Percentiles rank a stretch among this genome's conserved stretches.
phyloP scores from a whole-genome alignment of 2,888 invertebrate species.

The Odontocerum albicorne region DNA sequence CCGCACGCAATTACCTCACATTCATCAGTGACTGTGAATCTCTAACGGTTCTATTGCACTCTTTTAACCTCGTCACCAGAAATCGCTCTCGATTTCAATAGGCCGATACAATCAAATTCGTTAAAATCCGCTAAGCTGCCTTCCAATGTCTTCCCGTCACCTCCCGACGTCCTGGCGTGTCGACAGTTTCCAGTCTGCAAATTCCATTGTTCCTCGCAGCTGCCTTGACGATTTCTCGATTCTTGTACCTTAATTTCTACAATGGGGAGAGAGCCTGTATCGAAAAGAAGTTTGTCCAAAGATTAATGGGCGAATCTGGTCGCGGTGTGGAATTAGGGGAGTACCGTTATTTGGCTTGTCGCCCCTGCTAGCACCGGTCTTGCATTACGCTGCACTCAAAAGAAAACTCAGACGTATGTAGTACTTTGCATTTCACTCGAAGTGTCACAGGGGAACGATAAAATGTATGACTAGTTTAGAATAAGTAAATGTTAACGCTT shows the following conservation, averaged over 20 bases:
- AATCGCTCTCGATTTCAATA: conserved; percentile 14
- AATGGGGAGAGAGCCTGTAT: conserved; percentile 20
- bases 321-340: conserved; percentile 14
- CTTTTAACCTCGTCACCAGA: conserved; percentile 7
- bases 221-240: conserved; percentile 16
- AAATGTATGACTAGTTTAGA: no score
- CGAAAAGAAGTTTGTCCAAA: conserved; percentile 29
- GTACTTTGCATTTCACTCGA: no score
- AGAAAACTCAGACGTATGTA: no score
- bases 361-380: conserved; percentile 12
- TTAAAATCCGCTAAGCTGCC: conserved; percentile 3
- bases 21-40: conserved; percentile 10
- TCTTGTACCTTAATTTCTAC: conserved; percentile 1
- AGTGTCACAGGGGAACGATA: no score
- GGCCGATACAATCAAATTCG: conserved; percentile 20
- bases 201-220: conserved; percentile 27
- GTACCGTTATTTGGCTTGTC: conserved; percentile 13
- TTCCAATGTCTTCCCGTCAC: conserved; percentile 1
- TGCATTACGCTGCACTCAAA: conserved; percentile 14
- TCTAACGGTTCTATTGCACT: conserved; percentile 13
- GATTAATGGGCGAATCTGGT: conserved; percentile 33
- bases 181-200: conserved; percentile 29
- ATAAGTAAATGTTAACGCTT: no score
- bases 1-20: conserved; percentile 11
- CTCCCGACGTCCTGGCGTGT: conserved; percentile 14